These are phyloP conservation scores for Hypotaenidia philippensis DNA, from an alignment of 2,797 vertebrate genomes.

Conservation along the genomic window DNA sequence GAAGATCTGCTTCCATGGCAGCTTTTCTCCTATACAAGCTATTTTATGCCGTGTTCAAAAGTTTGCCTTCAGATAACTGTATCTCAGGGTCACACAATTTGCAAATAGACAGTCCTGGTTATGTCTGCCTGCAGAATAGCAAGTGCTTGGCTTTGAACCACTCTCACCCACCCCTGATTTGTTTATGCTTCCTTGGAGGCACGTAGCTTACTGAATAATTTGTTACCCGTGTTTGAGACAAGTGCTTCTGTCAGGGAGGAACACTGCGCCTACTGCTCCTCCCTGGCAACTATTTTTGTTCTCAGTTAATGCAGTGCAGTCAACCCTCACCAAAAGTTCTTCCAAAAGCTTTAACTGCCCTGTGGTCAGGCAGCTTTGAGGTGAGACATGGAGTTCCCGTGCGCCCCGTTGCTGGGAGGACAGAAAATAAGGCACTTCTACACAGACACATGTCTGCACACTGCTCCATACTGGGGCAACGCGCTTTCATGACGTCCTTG, in stretches of 20 bases:
- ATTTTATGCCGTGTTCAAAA: conserved; percentile 16
- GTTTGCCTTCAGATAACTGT: conserved; percentile 25
- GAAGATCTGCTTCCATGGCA: conserved; percentile 29
- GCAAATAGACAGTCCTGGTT: conserved; percentile 5
- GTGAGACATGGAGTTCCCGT: not conserved
- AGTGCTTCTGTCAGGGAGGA: not conserved
- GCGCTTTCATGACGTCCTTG: not conserved
- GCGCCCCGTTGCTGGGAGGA: not conserved
- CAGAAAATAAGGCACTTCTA: not conserved
- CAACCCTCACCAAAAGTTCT: not conserved
- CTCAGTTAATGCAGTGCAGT: not conserved
- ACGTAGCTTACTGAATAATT: not conserved
- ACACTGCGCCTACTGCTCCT: not conserved
- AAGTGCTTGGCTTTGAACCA: conserved; percentile 13
- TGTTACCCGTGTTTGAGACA: not conserved
- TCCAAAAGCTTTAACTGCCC: not conserved
- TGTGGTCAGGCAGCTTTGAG: not conserved
- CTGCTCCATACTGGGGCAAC: not conserved
- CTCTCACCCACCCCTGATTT: not conserved
- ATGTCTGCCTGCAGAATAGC: conserved; percentile 14
- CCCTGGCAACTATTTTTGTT: not conserved
- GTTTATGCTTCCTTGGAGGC: conserved; percentile 20
- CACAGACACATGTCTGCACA: not conserved
- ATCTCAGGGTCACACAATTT: not conserved
- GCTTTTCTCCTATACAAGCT: conserved; percentile 14